Percentiles rank a stretch among this genome's conserved stretches.
These are phyloP conservation scores for Triplophysa rosa DNA, from an alignment of 2,113 vertebrate genomes.

Conservation along the genomic window DNA sequence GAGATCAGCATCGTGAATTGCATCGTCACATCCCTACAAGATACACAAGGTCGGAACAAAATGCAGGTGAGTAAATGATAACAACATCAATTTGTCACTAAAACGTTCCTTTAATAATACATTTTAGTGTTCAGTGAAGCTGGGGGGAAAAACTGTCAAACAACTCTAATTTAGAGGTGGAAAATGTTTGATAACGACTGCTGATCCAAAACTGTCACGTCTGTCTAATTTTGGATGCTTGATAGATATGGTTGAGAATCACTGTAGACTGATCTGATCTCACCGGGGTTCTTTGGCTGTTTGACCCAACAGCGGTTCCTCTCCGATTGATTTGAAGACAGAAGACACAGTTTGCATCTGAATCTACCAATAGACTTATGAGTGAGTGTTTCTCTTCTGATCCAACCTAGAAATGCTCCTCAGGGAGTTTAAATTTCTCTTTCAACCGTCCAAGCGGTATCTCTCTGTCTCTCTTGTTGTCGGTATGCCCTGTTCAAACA, in stretches of 20 bases:
- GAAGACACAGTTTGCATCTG: constrained; percentile 34
- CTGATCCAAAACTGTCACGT: constrained; percentile 23
- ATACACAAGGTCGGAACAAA: no score
- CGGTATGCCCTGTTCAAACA: constrained; percentile 3
- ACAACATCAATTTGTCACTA: not conserved
- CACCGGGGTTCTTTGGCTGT: constrained; percentile 12
- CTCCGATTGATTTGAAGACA: constrained; percentile 36
- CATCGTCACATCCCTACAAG: no score
- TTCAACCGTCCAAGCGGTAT: constrained; percentile 24
- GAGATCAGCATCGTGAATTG: no score
- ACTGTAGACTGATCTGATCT: constrained; percentile 23
- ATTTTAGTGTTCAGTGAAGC: no score
- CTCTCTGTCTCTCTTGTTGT: constrained; percentile 15
- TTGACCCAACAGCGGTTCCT: constrained; percentile 34
- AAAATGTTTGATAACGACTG: not conserved
- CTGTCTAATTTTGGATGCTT: constrained; percentile 33
- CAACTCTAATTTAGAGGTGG: no score
- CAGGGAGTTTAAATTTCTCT: constrained; percentile 25
- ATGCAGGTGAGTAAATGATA: not conserved
- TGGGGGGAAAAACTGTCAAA: no score
- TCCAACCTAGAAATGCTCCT: constrained; percentile 35
- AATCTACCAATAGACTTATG: constrained; percentile 29
- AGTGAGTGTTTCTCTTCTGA: constrained; percentile 29
- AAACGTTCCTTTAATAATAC: not conserved
- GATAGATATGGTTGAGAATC: constrained; percentile 18